phyloP scores from a whole-genome alignment of 2,888 invertebrate species.

The Iselma pallidipennis region DNA sequence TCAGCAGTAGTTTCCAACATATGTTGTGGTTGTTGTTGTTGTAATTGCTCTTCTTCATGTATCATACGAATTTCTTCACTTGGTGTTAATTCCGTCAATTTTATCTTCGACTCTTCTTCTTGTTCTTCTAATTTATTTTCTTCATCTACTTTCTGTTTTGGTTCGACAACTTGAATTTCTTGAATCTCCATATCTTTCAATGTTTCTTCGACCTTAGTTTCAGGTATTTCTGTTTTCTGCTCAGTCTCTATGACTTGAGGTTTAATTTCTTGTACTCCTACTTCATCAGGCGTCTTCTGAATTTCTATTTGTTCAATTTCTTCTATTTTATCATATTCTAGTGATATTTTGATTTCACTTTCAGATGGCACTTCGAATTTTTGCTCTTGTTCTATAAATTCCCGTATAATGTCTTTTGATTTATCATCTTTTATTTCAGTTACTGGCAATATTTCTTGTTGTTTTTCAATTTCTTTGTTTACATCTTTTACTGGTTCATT shows the following conservation, averaged over 20 bases:
- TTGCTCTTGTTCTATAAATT: slow-evolving; percentile 18
- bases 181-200: not conserved
- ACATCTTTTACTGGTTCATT: slow-evolving; percentile 2
- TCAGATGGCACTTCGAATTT: not conserved
- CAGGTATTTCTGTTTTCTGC: not conserved
- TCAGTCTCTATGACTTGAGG: not conserved
- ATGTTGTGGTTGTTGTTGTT: not conserved
- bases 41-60: slow-evolving; percentile 11
- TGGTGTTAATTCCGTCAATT: slow-evolving; percentile 16
- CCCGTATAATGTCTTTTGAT: slow-evolving; percentile 6
- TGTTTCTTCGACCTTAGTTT: slow-evolving; percentile 3
- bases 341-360: slow-evolving; percentile 2
- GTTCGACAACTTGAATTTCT: not conserved
- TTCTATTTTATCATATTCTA: not conserved
- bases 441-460: not conserved
- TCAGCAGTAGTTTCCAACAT: not conserved
- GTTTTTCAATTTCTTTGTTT: not conserved
- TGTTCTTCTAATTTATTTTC: slow-evolving; percentile 13
- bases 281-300: not conserved
- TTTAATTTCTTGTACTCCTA: not conserved
- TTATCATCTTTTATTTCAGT: slow-evolving; percentile 9
- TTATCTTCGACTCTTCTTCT: slow-evolving; percentile 4
- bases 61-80: slow-evolving; percentile 17
- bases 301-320: not conserved
- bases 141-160: not conserved